Evolutionary conservation across 2,113 vertebrate genomes (phyloP), one percentile per base, ranked within the genome.

Genomic region (Panurus biarmicus): DNA sequence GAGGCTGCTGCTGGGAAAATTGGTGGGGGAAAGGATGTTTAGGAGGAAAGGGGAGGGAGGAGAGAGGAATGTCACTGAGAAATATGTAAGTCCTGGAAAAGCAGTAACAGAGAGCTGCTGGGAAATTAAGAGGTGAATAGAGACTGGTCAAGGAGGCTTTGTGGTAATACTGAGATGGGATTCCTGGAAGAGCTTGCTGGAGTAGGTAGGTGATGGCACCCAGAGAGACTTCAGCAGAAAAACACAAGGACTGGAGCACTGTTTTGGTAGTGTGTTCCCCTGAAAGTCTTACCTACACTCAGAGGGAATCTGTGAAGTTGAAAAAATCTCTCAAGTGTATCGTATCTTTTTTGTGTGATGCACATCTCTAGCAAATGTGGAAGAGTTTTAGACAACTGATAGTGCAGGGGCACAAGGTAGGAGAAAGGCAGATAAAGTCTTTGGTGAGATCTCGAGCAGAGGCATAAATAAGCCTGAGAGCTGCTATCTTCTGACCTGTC

Each of bases 11-110:
- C 61, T 92, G 94, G 71, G 93, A 93, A 90, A 93, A 72, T 3
- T 2, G 0, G 14, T 14, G 28, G 17, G 2, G 0, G 7, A 40
- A 67, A 18, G 36, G 36, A 62, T 17, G 5, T 6, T 6, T 4
- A 67, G 26, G 28, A 47, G 24, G 17, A 31, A 16, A 62, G 23
- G 9, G 62, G 35, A 75, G n/a, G 36, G 23, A 78, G 38, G 28
- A 69, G 17, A 72, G 28, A 57, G 28, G 14, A 84, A 19, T 6
- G 2, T 19, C 0, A 1, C 53, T 72, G 71, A 72, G 62, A 90
- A 90, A 64, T 73, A 13, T 5, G 7, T 10, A 26, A 93, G 22
- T 36, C 28, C 31, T 85, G 75, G n/a, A 69, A 93, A 85, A 79
- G 54, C 19, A 53, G 74, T 36, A 80, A 72, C 0, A 0, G 48